Percentiles rank a stretch among this genome's conserved stretches.
These are phyloP conservation scores for Lasioglossum pauxillum DNA, from an alignment of 2,888 invertebrate genomes.

Conservation along the genomic window DNA sequence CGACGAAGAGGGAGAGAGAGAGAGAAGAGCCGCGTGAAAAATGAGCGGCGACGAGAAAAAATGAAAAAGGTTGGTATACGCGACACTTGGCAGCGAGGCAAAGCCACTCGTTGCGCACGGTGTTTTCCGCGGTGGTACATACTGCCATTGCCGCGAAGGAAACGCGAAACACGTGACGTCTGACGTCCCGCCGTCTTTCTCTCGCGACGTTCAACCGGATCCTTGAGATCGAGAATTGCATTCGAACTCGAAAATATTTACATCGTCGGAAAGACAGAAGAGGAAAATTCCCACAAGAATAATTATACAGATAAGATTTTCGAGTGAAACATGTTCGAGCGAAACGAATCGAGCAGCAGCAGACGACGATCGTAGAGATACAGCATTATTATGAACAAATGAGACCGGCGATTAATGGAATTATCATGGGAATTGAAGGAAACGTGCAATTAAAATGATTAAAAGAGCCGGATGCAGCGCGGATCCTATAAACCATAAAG, in stretches of 20 bases:
- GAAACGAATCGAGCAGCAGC: neutral
- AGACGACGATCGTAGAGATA: neutral
- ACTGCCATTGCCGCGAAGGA: slow-evolving; percentile 32
- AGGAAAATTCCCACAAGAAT: neutral
- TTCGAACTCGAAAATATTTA: neutral
- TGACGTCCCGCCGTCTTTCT: slow-evolving; percentile 74
- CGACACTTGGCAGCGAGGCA: slow-evolving; percentile 37
- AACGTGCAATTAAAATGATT: slow-evolving; percentile 27
- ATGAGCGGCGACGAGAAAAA: slow-evolving; percentile 12
- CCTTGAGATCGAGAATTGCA: neutral
- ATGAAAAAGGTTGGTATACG: slow-evolving; percentile 22
- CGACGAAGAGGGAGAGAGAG: neutral
- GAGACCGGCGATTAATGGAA: slow-evolving; percentile 4
- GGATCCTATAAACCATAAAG: slow-evolving; percentile 8
- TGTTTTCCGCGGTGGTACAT: slow-evolving; percentile 28
- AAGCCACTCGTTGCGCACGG: slow-evolving; percentile 48
- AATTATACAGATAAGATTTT: neutral
- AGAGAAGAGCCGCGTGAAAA: slow-evolving; percentile 14
- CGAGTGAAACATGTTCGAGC: neutral
- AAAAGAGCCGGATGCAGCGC: slow-evolving; percentile 9
- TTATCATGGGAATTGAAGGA: slow-evolving; percentile 1
- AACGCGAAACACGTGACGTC: slow-evolving; percentile 76
- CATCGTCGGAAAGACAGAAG: neutral
- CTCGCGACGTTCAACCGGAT: slow-evolving; percentile 26
- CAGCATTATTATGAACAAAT: neutral